These are phyloP conservation scores for Jordanella pulchra DNA, from an alignment of 2,797 vertebrate species.

Conservation along the genomic window DNA sequence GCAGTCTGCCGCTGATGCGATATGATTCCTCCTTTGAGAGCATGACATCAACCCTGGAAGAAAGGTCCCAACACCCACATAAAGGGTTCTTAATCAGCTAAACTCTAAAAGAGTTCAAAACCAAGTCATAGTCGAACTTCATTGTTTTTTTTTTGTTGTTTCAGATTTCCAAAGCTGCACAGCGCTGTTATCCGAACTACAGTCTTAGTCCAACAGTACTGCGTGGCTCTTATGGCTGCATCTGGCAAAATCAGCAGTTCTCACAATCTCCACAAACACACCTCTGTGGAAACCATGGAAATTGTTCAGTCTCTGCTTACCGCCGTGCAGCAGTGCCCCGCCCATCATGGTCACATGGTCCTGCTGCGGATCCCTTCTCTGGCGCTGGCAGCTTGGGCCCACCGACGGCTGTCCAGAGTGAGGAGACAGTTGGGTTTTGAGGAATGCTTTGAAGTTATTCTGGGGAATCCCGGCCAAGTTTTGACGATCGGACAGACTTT, in stretches of 20 bases:
- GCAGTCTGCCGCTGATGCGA: constrained; percentile 90
- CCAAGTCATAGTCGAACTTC: background rate
- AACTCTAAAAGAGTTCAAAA: background rate
- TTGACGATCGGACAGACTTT: constrained; percentile 89
- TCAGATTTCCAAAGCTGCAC: constrained; percentile 93
- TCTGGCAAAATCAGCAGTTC: constrained; percentile 82
- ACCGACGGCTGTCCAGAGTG: constrained; percentile 87
- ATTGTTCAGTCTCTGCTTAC: constrained; percentile 91
- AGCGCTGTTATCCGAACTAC: constrained; percentile 95
- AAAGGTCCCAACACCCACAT: constrained; percentile 81
- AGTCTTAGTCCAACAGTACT: constrained; percentile 94
- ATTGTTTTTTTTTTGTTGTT: background rate
- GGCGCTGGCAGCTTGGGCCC: constrained; percentile 89
- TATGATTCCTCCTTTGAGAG: constrained; percentile 96
- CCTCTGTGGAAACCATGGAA: constrained; percentile 95
- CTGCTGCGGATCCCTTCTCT: constrained; percentile 92
- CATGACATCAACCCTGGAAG: constrained; percentile 91
- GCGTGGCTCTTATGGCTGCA: constrained; percentile 91
- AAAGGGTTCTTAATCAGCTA: constrained; percentile 4
- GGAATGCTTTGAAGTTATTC: constrained; percentile 91
- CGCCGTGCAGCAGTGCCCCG: constrained; percentile 86
- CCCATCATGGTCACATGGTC: constrained; percentile 94
- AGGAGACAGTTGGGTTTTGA: constrained; percentile 90
- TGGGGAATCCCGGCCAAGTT: constrained; percentile 86
- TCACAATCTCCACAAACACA: constrained; percentile 89